Evolutionary conservation across 2,797 vertebrate genomes (phyloP), one percentile per base, ranked within the genome.

Genomic region (Hypotaenidia philippensis): DNA sequence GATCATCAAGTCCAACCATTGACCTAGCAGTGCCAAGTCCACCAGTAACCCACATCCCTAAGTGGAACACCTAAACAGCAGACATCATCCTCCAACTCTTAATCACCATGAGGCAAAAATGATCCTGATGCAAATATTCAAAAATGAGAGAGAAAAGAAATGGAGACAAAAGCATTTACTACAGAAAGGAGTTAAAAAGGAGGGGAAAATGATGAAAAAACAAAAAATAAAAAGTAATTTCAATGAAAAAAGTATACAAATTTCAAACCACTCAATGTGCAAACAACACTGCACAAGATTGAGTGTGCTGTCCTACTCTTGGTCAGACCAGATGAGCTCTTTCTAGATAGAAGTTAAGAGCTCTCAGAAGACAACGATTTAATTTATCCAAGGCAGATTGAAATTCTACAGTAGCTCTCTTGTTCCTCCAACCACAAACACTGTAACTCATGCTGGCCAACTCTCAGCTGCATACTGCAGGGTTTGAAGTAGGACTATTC

Each of bases 31-130:
- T 40, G 45, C 34, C 34, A 77, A 68, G 21, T 34, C 64, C 65
- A 45, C n/a, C 34, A 32, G 18, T 36, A 68, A 82, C 49, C 25
- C 25, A 22, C 3, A 12, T 55, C 26, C 32, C 15, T 49, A 36
- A 57, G 22, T 0, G 0, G 56, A n/a, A 6, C 1, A 8, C 44
- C 19, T 64, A 59, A 7, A 29, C 29, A 66, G 41, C 29, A 36
- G 1, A 41, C 23, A 50, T 40, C 47, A 75, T 31, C 49, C 40
- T 64, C 31, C 26, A 20, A 49, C 36, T 25, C 47, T 34, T 14
- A 19, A 44, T 29, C 45, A 40, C 31, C 13, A 16, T 5, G 13
- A 68, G 36, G 32, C 27, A 88, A 63, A 77, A 20, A 59, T 32
- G 15, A 82, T 40, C 25, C 40, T 53, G 11, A 17, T 71, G 50